Percentiles rank a stretch among this genome's conserved stretches.
phyloP scores from a whole-genome alignment of 2,113 vertebrate genomes.

The Nycticorax nycticorax region DNA sequence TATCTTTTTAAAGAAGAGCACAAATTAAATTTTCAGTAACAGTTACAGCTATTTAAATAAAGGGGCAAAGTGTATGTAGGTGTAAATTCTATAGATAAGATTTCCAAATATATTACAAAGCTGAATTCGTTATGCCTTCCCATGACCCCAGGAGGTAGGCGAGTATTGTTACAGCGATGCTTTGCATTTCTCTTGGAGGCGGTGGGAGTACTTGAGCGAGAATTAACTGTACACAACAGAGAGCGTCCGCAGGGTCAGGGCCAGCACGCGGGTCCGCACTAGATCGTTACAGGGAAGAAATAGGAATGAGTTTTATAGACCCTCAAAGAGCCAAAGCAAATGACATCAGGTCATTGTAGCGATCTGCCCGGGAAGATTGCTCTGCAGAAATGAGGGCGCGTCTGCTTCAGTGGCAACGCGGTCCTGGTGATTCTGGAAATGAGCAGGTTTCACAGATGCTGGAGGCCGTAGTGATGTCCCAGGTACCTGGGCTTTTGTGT shows the following conservation, averaged over 20 bases:
- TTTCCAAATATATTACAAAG: background rate
- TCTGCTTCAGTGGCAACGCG: fast-evolving
- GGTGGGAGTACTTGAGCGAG: background rate
- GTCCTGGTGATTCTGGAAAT: background rate
- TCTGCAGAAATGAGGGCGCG: background rate
- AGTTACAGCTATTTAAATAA: background rate
- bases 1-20: background rate
- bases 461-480: background rate
- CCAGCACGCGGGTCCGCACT: background rate
- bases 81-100: background rate
- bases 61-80: background rate
- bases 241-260: background rate
- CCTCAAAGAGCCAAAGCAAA: background rate
- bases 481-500: background rate
- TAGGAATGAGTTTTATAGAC: background rate
- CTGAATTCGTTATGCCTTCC: background rate
- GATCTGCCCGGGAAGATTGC: background rate
- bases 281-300: background rate
- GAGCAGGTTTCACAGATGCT: background rate
- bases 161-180: background rate
- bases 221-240: background rate
- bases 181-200: background rate
- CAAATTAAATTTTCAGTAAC: background rate
- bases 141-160: background rate
- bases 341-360: background rate